Conservation (phyloP, 2,113 vertebrate species). For the Ailurus styani region DNA sequence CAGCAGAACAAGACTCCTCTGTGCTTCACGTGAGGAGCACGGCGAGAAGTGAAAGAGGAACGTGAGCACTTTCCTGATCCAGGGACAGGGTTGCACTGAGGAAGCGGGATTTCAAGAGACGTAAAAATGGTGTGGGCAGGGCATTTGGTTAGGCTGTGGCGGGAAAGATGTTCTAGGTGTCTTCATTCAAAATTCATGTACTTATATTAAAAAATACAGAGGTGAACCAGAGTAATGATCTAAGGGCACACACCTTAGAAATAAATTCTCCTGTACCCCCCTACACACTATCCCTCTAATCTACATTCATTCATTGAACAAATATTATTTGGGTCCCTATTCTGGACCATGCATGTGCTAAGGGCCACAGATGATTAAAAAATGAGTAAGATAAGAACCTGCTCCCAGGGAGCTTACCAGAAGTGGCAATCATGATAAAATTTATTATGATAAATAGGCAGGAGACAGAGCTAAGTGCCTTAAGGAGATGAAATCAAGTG, state of each 20-base stretch:
- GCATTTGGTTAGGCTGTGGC: background rate
- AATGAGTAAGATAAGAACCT: background rate
- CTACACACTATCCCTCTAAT: background rate
- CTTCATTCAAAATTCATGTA: background rate
- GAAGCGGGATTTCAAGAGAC: background rate
- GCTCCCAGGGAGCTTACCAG: background rate
- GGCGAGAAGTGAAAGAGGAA: background rate
- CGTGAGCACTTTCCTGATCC: background rate
- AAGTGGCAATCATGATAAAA: background rate
- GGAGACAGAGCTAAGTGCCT: background rate
- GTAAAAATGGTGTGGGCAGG: background rate
- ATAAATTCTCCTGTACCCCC: background rate
- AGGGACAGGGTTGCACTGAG: background rate
- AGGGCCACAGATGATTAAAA: background rate
- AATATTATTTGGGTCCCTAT: background rate
- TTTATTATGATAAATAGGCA: background rate
- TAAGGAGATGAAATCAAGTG: background rate
- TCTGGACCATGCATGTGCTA: background rate
- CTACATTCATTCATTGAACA: background rate
- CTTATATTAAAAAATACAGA: background rate
- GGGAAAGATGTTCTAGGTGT: background rate
- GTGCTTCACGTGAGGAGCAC: background rate
- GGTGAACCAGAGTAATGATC: background rate
- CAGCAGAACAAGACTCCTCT: background rate
- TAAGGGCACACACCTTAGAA: background rate